Evolutionary conservation across 2,888 invertebrate species (phyloP).

Genomic region (Schizaphis graminum): DNA sequence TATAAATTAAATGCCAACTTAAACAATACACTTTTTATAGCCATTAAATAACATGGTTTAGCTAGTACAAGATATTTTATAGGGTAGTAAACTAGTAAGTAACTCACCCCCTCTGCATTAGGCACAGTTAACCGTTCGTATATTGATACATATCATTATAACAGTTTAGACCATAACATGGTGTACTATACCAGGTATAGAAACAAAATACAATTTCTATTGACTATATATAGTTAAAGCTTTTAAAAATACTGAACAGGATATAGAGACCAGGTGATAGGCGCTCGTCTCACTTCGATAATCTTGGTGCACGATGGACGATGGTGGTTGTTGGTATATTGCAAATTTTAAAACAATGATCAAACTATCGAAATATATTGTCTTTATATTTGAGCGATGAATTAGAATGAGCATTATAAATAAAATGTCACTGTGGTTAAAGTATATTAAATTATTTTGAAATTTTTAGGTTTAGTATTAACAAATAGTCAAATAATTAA

Average conservation of each 20-base stretch:
- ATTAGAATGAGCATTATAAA: background rate
- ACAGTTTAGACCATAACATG: background rate
- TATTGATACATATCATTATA: background rate
- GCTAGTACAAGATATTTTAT: background rate
- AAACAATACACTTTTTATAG: background rate
- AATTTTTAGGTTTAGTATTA: background rate
- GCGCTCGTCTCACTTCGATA: background rate
- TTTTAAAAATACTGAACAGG: background rate
- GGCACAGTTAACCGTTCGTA: background rate
- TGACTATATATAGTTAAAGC: background rate
- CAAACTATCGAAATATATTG: background rate
- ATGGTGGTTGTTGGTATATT: background rate
- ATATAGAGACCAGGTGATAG: background rate
- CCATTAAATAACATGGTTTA: background rate
- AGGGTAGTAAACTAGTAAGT: no score
- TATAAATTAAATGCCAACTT: background rate
- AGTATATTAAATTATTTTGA: background rate
- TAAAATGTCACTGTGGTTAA: background rate
- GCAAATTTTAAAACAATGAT: slow-evolving; percentile 8
- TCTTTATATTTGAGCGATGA: background rate
- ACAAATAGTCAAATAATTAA: background rate
- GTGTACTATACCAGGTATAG: background rate
- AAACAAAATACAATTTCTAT: background rate
- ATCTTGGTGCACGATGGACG: background rate
- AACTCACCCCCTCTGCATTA: background rate